Percentiles rank a stretch among this genome's conserved stretches.
Evolutionary conservation across 2,888 invertebrate species (phyloP).

Genomic region (Nephrotoma flavescens): DNA sequence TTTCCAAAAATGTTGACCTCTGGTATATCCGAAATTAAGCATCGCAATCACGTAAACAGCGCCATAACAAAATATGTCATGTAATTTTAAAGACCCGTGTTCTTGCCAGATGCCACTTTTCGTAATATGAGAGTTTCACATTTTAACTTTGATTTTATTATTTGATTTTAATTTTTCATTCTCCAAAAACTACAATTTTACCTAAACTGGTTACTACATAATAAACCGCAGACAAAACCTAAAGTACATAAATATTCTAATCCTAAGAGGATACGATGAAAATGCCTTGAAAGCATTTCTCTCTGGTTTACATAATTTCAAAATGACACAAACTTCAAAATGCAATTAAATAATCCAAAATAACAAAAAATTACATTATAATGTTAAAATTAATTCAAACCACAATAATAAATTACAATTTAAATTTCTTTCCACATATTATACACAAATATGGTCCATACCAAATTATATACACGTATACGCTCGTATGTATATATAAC

Average conservation of each 20-base stretch:
- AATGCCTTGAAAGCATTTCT: background rate
- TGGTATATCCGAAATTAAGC: too few relatives aligned
- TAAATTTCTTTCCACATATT: background rate
- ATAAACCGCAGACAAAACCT: background rate
- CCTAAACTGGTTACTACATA: background rate
- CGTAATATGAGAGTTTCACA: too few relatives aligned
- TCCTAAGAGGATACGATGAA: background rate
- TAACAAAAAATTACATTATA: background rate
- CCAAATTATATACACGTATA: background rate
- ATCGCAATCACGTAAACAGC: too few relatives aligned
- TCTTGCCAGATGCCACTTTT: too few relatives aligned
- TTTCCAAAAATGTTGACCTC: too few relatives aligned
- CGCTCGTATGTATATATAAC: background rate
- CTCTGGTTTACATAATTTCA: background rate
- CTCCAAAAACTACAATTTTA: background rate
- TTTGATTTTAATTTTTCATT: too few relatives aligned
- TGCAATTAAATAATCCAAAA: background rate
- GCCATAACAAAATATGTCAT: too few relatives aligned
- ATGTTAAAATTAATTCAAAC: background rate
- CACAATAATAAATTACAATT: background rate
- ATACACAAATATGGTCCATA: background rate
- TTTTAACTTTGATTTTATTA: too few relatives aligned
- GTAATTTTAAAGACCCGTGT: too few relatives aligned
- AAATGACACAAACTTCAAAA: background rate
- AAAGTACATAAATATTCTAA: background rate